These are phyloP conservation scores for Ciconia maguari DNA, from an alignment of 2,113 vertebrate genomes.

Conservation along the genomic window DNA sequence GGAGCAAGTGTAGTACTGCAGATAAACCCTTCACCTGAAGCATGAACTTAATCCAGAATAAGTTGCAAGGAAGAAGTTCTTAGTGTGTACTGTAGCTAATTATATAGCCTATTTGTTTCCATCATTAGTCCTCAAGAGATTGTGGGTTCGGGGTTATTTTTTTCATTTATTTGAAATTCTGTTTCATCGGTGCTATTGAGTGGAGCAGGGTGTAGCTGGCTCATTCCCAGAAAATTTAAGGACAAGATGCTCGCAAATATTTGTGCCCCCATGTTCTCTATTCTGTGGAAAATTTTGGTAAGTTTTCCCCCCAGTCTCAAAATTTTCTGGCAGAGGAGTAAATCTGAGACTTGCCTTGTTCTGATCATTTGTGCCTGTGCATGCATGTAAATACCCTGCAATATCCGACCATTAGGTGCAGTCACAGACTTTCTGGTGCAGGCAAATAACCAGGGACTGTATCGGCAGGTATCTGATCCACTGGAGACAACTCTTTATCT, in stretches of 20 bases:
- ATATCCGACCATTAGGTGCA: not conserved
- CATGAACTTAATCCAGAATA: not conserved
- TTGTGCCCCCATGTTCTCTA: not conserved
- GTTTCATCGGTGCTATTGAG: rapidly evolving
- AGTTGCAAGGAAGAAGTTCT: not conserved
- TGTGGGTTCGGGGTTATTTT: not conserved
- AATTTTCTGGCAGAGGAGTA: not conserved
- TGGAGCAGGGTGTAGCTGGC: not conserved
- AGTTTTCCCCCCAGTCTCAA: not conserved
- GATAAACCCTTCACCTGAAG: not conserved
- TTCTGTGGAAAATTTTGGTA: not conserved
- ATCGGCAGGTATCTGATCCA: not conserved
- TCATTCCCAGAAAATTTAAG: not conserved
- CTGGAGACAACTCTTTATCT: not conserved
- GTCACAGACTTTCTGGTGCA: not conserved
- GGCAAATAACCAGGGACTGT: not conserved
- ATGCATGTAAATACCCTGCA: rapidly evolving
- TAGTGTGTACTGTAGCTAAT: not conserved
- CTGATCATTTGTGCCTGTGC: not conserved
- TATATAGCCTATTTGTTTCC: not conserved
- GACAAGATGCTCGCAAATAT: not conserved
- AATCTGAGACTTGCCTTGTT: not conserved
- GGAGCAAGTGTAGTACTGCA: not conserved
- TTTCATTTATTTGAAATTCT: not conserved
- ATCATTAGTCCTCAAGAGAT: not conserved